Evolutionary conservation across 2,888 invertebrate species (phyloP).

Genomic region (Caenorhabditis wallacei): DNA sequence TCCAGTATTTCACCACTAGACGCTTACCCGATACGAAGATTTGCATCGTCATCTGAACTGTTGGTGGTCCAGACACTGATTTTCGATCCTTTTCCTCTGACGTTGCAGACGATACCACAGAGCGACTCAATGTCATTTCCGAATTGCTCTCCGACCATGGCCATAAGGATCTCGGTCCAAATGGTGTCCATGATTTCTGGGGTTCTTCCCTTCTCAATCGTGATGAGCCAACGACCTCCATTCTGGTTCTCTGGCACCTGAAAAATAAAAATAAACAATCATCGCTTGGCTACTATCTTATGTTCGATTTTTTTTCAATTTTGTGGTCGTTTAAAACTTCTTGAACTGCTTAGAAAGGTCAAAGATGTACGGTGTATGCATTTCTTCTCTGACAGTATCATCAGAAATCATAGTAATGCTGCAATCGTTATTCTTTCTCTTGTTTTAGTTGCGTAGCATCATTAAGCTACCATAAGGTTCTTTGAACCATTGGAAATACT

Average conservation of each 20-base stretch:
- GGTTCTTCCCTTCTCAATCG: conserved; percentile 68
- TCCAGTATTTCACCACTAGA: background rate
- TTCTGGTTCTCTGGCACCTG: conserved; percentile 84
- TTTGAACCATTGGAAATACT: no score
- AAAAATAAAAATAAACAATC: no score
- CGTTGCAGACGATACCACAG: conserved; percentile 89
- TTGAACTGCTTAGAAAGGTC: no score
- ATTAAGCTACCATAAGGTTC: no score
- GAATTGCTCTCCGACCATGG: conserved; percentile 97
- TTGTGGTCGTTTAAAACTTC: no score
- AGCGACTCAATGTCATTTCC: conserved; percentile 88
- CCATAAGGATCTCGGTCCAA: conserved; percentile 86
- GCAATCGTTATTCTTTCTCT: no score
- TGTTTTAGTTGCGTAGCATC: no score
- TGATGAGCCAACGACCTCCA: conserved; percentile 85
- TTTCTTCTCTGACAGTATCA: no score
- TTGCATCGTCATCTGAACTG: conserved; percentile 87
- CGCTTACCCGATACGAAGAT: conserved; percentile 78
- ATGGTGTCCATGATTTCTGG: conserved; percentile 76
- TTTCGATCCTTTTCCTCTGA: conserved; percentile 93
- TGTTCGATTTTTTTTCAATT: no score
- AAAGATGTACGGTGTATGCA: no score
- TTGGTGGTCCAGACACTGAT: conserved; percentile 95
- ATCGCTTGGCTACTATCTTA: background rate
- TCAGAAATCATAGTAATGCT: no score